Evolutionary conservation across 2,888 invertebrate species (phyloP).

Genomic region (Diplolepis rosae): DNA sequence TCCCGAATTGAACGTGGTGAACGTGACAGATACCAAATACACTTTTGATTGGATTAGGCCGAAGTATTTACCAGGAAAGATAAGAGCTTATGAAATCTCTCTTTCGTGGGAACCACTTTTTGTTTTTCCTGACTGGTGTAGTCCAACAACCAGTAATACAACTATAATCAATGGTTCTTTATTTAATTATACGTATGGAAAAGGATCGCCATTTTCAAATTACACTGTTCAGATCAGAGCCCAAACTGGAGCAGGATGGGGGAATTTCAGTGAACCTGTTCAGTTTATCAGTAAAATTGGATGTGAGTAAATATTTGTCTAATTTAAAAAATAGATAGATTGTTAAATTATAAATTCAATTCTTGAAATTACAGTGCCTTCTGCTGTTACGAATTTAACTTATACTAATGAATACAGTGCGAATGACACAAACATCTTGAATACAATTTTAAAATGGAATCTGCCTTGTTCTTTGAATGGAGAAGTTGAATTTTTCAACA

Average conservation of each 20-base stretch:
- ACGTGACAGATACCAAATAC: conserved; percentile 52
- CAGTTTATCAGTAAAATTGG: conserved; percentile 26
- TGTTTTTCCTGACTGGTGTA: conserved; percentile 57
- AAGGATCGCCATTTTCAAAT: conserved; percentile 52
- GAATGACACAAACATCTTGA: conserved; percentile 53
- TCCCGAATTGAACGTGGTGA: conserved; percentile 45
- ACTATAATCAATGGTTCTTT: conserved; percentile 40
- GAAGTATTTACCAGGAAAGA: conserved; percentile 56
- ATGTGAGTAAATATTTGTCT: conserved; percentile 1
- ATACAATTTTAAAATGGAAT: conserved; percentile 61
- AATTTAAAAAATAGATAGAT: neutral
- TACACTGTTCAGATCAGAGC: conserved; percentile 61
- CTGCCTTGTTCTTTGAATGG: conserved; percentile 63
- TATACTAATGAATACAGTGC: conserved; percentile 42
- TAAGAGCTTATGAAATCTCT: conserved; percentile 54
- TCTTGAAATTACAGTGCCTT: conserved; percentile 55
- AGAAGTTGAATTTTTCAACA: conserved; percentile 56
- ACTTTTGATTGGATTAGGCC: conserved; percentile 59
- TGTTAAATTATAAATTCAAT: neutral
- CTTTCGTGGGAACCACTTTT: conserved; percentile 53
- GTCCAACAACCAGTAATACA: conserved; percentile 30
- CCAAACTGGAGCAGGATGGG: conserved; percentile 61
- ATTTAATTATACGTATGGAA: conserved; percentile 39
- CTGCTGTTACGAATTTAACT: conserved; percentile 53
- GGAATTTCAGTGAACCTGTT: conserved; percentile 49